Conservation (phyloP, 2,113 vertebrate species). For the Tinamus guttatus region DNA sequence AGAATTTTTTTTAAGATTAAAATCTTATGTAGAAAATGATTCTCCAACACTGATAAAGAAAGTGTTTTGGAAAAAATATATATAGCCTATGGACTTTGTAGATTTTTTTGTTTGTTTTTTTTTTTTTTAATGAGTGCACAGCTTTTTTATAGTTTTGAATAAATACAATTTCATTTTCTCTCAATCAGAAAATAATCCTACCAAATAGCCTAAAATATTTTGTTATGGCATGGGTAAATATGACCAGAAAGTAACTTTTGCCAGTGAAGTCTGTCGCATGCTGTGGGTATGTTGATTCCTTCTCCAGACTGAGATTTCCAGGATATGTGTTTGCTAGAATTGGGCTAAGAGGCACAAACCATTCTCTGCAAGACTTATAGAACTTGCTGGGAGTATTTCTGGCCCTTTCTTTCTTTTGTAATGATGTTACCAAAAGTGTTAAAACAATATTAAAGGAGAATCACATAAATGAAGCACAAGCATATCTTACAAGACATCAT, state of each 20-base stretch:
- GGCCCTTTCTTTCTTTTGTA: background rate
- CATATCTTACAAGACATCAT: background rate
- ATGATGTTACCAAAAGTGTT: background rate
- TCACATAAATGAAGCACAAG: background rate
- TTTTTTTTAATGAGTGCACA: background rate
- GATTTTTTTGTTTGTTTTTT: no score
- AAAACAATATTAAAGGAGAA: background rate
- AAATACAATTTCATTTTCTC: background rate
- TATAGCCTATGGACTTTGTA: background rate
- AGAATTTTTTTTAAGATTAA: background rate
- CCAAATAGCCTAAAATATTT: background rate
- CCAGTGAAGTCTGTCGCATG: background rate
- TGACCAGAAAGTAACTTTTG: background rate
- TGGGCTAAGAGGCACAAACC: background rate
- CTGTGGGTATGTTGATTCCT: background rate
- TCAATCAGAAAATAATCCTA: background rate
- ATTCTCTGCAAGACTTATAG: background rate
- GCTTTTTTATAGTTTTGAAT: background rate
- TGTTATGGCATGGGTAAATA: background rate
- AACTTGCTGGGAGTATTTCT: background rate
- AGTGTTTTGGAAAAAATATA: background rate
- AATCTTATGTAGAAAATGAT: background rate
- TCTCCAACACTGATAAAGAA: background rate
- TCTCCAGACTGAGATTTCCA: accelerated
- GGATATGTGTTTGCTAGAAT: background rate